These are phyloP conservation scores for Diorhabda carinulata DNA, from an alignment of 1,140 invertebrate genomes.

Conservation along the genomic window DNA sequence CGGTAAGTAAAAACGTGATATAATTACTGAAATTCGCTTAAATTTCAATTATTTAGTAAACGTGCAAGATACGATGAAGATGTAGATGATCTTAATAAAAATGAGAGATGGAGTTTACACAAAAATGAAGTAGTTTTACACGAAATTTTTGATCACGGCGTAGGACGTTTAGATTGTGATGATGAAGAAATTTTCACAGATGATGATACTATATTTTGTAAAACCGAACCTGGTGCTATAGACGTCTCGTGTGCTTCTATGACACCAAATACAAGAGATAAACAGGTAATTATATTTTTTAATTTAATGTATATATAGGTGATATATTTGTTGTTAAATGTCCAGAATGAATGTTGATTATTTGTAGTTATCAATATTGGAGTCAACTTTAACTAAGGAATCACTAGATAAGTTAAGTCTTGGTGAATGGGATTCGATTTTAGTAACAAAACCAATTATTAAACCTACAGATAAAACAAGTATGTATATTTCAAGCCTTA, in stretches of 20 bases:
- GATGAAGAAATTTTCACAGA: slow-evolving; percentile 27
- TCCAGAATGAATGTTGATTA: neutral
- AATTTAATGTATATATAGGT: neutral
- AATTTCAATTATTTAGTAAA: slow-evolving; percentile 27
- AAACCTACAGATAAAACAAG: slow-evolving; percentile 29
- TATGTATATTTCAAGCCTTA: slow-evolving; percentile 25
- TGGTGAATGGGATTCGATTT: slow-evolving; percentile 28
- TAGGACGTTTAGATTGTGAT: slow-evolving; percentile 36
- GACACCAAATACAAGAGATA: slow-evolving; percentile 31
- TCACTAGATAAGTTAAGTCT: slow-evolving; percentile 30
- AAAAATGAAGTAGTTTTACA: slow-evolving; percentile 34
- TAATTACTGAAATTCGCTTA: neutral
- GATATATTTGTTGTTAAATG: neutral
- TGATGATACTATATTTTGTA: slow-evolving; percentile 35
- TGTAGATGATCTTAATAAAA: slow-evolving; percentile 16
- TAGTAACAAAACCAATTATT: slow-evolving; percentile 27
- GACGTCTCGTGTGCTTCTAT: slow-evolving; percentile 37
- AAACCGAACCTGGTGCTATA: slow-evolving; percentile 23
- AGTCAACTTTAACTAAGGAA: slow-evolving; percentile 35
- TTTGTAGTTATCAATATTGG: slow-evolving; percentile 33
- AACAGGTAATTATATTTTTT: slow-evolving; percentile 23
- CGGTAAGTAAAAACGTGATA: slow-evolving; percentile 21
- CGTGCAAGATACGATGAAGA: slow-evolving; percentile 32
- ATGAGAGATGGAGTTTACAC: slow-evolving; percentile 32
- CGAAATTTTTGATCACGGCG: slow-evolving; percentile 35